phyloP scores from a whole-genome alignment of 2,888 invertebrate species.

The Nycteola revayana region DNA sequence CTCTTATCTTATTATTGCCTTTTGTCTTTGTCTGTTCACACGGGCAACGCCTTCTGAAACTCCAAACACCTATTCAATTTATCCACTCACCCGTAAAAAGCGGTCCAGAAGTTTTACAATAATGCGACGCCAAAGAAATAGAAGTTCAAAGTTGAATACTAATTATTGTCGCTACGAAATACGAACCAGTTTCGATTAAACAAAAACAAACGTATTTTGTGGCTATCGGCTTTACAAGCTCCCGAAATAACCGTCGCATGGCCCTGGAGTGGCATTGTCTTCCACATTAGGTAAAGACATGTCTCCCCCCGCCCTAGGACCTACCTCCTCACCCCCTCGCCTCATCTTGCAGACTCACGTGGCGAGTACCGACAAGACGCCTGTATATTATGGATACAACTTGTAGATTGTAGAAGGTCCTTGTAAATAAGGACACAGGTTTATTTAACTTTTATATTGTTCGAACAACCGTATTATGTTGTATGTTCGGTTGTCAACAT shows the following conservation, averaged over 20 bases:
- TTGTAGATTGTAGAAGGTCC: slow-evolving; percentile 9
- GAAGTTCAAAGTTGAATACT: slow-evolving; percentile 14
- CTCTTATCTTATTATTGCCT: too few relatives aligned
- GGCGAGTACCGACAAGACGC: slow-evolving; percentile 24
- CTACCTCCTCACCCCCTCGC: slow-evolving; percentile 38
- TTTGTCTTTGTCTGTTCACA: slow-evolving; percentile 13
- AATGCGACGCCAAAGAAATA: slow-evolving; percentile 1
- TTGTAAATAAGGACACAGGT: too few relatives aligned
- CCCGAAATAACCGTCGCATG: slow-evolving; percentile 57
- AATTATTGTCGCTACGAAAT: slow-evolving; percentile 18
- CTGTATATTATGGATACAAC: slow-evolving; percentile 25
- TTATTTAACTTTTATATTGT: too few relatives aligned
- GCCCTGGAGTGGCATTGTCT: slow-evolving; percentile 67
- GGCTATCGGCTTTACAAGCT: slow-evolving; percentile 19
- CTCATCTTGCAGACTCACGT: slow-evolving; percentile 60
- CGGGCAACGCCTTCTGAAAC: slow-evolving; percentile 14
- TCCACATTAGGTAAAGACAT: slow-evolving; percentile 78
- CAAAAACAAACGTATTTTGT: slow-evolving; percentile 32
- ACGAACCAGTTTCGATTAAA: slow-evolving; percentile 13
- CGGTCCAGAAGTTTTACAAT: slow-evolving; percentile 20
- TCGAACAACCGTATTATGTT: too few relatives aligned
- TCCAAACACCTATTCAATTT: too few relatives aligned
- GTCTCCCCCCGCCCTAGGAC: slow-evolving; percentile 34
- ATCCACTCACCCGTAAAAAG: slow-evolving; percentile 23
- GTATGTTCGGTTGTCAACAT: too few relatives aligned